Evolutionary conservation across 2,888 invertebrate genomes (phyloP).

Genomic region (Entomobrya multifasciata): DNA sequence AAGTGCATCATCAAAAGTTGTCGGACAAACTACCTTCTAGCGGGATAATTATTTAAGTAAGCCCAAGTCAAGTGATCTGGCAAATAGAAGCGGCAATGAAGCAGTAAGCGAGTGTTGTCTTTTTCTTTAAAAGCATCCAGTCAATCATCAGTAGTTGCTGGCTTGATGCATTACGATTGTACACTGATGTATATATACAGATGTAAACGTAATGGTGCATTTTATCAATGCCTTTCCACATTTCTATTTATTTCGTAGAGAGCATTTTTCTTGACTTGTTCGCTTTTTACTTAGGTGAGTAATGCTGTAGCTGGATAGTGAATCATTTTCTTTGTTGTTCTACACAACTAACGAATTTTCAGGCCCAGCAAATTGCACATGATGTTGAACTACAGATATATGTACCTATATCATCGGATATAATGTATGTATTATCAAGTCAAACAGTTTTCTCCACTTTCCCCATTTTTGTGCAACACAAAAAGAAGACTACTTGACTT

Average conservation of each 20-base stretch:
- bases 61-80: no score
- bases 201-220: background rate
- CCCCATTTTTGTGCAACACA: conserved; percentile 3
- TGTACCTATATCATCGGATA: background rate
- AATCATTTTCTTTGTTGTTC: no score
- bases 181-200: no score
- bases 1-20: no score
- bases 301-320: background rate
- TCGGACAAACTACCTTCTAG: no score
- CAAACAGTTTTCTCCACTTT: conserved; percentile 35
- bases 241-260: background rate
- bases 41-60: no score
- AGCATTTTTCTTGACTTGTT: background rate
- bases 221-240: conserved; percentile 4
- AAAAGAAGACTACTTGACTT: conserved; percentile 10
- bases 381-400: no score
- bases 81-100: no score
- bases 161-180: no score
- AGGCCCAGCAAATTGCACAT: no score
- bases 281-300: background rate
- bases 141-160: background rate
- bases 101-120: background rate
- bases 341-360: no score
- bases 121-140: background rate
- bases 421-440: background rate